A percentile compares a stretch with the other conserved stretches of the same genome.
Evolutionary conservation across 1,140 invertebrate species (phyloP).

Genomic region (Venturia canescens): DNA sequence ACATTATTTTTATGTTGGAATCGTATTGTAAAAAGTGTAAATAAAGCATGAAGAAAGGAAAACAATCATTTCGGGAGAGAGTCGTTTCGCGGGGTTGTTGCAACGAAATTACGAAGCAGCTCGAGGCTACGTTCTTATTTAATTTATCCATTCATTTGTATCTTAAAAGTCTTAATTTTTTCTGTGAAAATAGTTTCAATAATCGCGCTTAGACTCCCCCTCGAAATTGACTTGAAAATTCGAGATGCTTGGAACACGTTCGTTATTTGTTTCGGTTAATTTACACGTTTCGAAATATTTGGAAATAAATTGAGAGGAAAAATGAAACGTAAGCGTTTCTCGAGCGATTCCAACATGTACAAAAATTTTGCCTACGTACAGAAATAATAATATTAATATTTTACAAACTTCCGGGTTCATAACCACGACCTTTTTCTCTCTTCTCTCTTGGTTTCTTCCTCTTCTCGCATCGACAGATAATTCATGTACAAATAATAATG

Average conservation of each 20-base stretch:
- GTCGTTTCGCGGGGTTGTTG: background rate
- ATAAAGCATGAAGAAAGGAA: background rate
- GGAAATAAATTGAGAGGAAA: background rate
- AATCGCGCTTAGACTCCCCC: background rate
- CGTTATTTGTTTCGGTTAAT: background rate
- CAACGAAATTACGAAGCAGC: background rate
- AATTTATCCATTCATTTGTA: background rate
- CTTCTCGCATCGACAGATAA: no score
- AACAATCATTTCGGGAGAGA: slow-evolving; percentile 43
- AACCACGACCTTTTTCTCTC: slow-evolving; percentile 46
- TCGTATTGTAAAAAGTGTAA: slow-evolving; percentile 58
- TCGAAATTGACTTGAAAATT: background rate
- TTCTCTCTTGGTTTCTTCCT: background rate
- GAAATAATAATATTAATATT: slow-evolving; percentile 35
- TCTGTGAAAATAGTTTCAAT: slow-evolving; percentile 41
- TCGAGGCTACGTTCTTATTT: slow-evolving; percentile 14
- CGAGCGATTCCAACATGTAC: slow-evolving; percentile 69
- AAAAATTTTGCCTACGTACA: slow-evolving; percentile 28
- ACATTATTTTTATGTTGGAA: slow-evolving; percentile 67
- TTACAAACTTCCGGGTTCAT: slow-evolving; percentile 57
- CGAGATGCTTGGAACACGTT: no score
- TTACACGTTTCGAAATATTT: slow-evolving; percentile 16
- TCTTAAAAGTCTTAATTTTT: slow-evolving; percentile 31
- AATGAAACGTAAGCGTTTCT: background rate
- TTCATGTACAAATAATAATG: no score